Conservation (phyloP, 1,140 invertebrate genomes). For the Aphidius gifuensis region DNA sequence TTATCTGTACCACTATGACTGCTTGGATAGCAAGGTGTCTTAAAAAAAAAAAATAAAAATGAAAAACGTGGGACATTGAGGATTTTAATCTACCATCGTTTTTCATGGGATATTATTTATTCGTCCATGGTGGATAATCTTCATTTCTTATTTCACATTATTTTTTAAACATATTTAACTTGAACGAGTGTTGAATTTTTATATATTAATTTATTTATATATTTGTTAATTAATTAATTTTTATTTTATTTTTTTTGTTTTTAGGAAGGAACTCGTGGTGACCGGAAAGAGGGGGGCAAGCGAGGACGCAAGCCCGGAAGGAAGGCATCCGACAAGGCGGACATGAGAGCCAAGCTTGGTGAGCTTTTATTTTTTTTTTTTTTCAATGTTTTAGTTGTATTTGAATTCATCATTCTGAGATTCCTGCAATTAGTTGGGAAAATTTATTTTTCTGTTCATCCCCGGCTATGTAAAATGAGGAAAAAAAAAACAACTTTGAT, state of each 20-base stretch:
- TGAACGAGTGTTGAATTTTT: background rate
- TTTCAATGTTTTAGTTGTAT: too few species aligned
- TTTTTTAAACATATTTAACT: background rate
- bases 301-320: constrained; percentile 84
- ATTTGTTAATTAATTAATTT: constrained; percentile 4
- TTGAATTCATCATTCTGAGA: too few species aligned
- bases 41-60: too few species aligned
- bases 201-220: background rate
- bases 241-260: constrained; percentile 34
- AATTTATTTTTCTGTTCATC: too few species aligned
- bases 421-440: too few species aligned
- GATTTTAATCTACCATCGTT: too few species aligned
- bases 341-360: constrained; percentile 92
- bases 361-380: constrained; percentile 27
- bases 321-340: constrained; percentile 84
- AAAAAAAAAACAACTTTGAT: too few species aligned
- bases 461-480: too few species aligned
- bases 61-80: too few species aligned
- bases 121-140: background rate
- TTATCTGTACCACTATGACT: too few species aligned
- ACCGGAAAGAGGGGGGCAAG: constrained; percentile 76
- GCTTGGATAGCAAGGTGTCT: too few species aligned
- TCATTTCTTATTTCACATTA: background rate
- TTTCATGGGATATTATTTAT: too few species aligned
- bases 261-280: constrained; percentile 57